Evolutionary conservation across 2,113 vertebrate species (phyloP).

Genomic region (Odontesthes bonariensis): DNA sequence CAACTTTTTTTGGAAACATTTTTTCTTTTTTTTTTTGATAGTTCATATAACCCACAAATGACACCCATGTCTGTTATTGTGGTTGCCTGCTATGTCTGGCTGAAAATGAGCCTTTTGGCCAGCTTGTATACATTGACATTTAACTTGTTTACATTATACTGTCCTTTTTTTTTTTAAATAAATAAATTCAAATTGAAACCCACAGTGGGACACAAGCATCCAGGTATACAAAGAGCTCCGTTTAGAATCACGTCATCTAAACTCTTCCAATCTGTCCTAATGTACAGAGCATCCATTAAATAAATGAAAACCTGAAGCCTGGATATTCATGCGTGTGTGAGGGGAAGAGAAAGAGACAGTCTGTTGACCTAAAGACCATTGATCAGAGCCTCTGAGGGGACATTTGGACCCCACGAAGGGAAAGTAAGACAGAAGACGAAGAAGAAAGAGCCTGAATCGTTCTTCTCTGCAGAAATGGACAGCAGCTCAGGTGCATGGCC

Average conservation of each 20-base stretch:
- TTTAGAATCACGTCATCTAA: conserved; percentile 45
- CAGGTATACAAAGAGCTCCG: conserved; percentile 24
- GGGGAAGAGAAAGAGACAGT: conserved; percentile 11
- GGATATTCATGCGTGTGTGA: conserved; percentile 18
- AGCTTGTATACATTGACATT: neutral
- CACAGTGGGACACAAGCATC: no score
- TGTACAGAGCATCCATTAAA: conserved; percentile 43
- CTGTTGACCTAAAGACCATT: conserved; percentile 12
- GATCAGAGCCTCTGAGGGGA: conserved; percentile 5
- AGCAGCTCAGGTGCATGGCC: no score
- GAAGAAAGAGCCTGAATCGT: no score
- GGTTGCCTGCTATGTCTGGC: no score
- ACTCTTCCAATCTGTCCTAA: conserved; percentile 52
- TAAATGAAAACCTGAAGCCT: conserved; percentile 37
- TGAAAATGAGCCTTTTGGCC: neutral
- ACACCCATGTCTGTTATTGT: no score
- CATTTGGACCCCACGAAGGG: conserved; percentile 29
- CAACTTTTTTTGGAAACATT: no score
- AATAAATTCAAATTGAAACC: no score
- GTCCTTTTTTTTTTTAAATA: no score
- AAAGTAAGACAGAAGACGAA: neutral
- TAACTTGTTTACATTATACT: neutral
- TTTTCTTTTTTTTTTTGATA: no score
- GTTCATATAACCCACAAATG: no score
- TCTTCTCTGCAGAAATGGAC: no score